Conservation (phyloP, 92 coral and sea anemone genomes). For the Ricordea florida region DNA sequence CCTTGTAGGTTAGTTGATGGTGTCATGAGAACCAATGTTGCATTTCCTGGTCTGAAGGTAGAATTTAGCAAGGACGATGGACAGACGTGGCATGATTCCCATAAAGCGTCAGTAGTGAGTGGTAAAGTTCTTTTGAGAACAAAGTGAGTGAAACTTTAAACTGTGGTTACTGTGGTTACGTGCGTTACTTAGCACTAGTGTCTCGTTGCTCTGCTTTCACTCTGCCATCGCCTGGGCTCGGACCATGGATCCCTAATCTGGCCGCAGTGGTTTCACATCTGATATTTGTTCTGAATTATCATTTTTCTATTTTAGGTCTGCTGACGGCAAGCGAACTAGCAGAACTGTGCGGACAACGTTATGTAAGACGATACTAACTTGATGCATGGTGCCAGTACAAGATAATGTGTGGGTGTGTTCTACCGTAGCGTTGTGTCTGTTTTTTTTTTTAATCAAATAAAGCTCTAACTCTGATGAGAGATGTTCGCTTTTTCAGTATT, state of each 20-base stretch:
- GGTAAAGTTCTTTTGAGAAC: conserved; percentile 33
- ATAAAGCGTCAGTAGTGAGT: not conserved
- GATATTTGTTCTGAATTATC: not conserved
- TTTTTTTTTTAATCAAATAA: too few relatives aligned
- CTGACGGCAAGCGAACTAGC: conserved; percentile 27
- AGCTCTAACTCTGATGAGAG: too few relatives aligned
- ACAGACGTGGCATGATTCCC: conserved; percentile 53
- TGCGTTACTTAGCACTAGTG: not conserved
- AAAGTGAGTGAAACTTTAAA: conserved; percentile 3
- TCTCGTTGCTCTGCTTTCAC: not conserved
- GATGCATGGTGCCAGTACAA: too few relatives aligned
- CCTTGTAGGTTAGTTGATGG: conserved; percentile 17
- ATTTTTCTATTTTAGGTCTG: conserved; percentile 11
- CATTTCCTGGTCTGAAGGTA: conserved; percentile 66
- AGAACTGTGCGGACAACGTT: conserved; percentile 1
- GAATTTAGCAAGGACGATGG: conserved; percentile 44
- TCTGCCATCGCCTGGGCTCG: not conserved
- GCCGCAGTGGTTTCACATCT: not conserved
- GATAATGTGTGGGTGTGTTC: too few relatives aligned
- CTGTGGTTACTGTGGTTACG: not conserved
- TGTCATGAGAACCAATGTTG: conserved; percentile 37
- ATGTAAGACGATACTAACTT: too few relatives aligned
- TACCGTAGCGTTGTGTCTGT: too few relatives aligned
- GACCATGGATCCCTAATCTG: not conserved
- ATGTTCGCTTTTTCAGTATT: too few relatives aligned